A percentile compares a stretch with the other conserved stretches of the same genome.
These are phyloP conservation scores for Nemapogon koenigi DNA, from an alignment of 2,888 invertebrate species.

Conservation along the genomic window DNA sequence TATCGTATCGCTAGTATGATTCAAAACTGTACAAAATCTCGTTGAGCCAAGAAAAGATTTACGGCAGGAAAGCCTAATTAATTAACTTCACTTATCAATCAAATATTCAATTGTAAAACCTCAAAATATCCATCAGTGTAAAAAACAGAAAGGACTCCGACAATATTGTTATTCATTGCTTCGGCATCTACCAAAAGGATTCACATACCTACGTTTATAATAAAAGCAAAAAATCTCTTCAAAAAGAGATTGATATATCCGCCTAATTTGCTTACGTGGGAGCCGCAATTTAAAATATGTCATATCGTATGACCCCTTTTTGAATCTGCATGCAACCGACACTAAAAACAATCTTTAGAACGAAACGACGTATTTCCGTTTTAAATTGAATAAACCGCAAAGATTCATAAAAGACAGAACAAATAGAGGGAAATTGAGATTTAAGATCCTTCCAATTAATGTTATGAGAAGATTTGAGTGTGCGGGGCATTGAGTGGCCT, in stretches of 20 bases:
- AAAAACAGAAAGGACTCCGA: too few relatives aligned
- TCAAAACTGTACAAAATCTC: too few relatives aligned
- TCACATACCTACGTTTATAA: constrained; percentile 1
- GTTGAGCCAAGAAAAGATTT: too few relatives aligned
- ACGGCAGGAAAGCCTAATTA: too few relatives aligned
- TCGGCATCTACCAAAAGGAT: constrained; percentile 4
- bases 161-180: constrained; percentile 6
- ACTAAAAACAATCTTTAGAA: constrained; percentile 46
- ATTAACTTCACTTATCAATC: too few relatives aligned
- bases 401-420: constrained; percentile 13
- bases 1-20: too few relatives aligned
- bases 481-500: constrained; percentile 39
- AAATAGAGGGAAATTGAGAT: constrained; percentile 40
- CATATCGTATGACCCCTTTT: constrained; percentile 48
- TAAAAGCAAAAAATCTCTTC: constrained; percentile 24
- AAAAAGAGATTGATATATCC: constrained; percentile 56
- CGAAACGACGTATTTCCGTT: constrained; percentile 52
- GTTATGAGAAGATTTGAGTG: constrained; percentile 38
- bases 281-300: constrained; percentile 53
- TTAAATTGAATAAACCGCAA: constrained; percentile 24
- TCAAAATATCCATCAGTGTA: too few relatives aligned
- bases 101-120: too few relatives aligned
- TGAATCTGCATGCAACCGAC: constrained; percentile 37
- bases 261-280: constrained; percentile 54
- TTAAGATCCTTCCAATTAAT: constrained; percentile 47